These are phyloP conservation scores for Phrynocephalus forsythii DNA, from an alignment of 2,797 vertebrate genomes.

Conservation along the genomic window DNA sequence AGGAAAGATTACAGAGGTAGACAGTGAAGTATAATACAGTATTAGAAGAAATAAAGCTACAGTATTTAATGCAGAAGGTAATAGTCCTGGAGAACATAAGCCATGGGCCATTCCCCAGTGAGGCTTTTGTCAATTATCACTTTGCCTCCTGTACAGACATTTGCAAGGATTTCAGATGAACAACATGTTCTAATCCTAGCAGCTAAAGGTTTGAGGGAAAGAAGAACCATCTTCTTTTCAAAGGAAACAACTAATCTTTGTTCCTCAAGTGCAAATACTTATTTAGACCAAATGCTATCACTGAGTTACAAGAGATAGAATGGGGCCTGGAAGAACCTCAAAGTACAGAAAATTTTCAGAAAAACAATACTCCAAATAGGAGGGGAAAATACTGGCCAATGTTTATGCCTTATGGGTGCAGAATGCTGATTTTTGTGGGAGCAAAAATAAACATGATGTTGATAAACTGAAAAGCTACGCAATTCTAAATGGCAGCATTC, in stretches of 20 bases:
- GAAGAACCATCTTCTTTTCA: slow-evolving; percentile 24
- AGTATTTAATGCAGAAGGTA: slow-evolving; percentile 54
- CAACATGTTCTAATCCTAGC: slow-evolving; percentile 41
- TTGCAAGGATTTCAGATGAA: not conserved
- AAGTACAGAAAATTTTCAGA: not conserved
- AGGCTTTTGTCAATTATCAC: not conserved
- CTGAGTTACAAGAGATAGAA: not conserved
- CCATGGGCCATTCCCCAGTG: not conserved
- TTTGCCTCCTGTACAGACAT: not conserved
- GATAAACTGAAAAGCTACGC: not conserved
- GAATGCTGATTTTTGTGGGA: not conserved
- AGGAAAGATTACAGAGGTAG: slow-evolving; percentile 74
- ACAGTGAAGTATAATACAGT: slow-evolving; percentile 73
- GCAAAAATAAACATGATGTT: not conserved
- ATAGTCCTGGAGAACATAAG: slow-evolving; percentile 65
- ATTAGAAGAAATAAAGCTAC: slow-evolving; percentile 72
- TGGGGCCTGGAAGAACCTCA: not conserved
- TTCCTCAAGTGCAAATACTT: not conserved
- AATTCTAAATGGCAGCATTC: not conserved
- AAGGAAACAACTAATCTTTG: slow-evolving; percentile 32
- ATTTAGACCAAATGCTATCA: not conserved
- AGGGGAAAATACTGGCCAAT: not conserved
- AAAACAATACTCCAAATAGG: not conserved
- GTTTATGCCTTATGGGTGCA: not conserved
- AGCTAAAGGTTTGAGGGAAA: slow-evolving; percentile 46